Evolutionary conservation across 2,797 vertebrate genomes (phyloP).

Genomic region (Fistularia commersonii): DNA sequence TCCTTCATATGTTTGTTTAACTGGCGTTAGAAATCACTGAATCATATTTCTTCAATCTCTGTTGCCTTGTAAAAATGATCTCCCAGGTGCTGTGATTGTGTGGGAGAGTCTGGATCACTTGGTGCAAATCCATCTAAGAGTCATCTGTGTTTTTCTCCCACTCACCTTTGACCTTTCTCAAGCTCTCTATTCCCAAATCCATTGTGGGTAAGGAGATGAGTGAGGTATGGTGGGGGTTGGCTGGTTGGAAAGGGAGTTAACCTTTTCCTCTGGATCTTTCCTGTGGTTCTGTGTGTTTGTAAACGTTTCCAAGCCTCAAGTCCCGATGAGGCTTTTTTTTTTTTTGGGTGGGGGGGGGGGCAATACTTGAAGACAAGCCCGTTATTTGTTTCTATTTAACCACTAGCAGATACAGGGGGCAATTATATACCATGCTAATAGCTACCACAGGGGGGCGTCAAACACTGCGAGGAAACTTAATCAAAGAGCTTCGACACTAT

Average conservation of each 20-base stretch:
- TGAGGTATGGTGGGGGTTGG: neutral
- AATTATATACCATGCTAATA: constrained; percentile 50
- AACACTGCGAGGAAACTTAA: constrained; percentile 35
- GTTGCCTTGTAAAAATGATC: constrained; percentile 40
- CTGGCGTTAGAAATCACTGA: constrained; percentile 12
- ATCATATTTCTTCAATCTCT: constrained; percentile 19
- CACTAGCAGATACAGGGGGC: constrained; percentile 43
- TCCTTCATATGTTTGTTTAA: too few species aligned
- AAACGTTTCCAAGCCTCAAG: constrained; percentile 67
- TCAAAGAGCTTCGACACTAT: constrained; percentile 26
- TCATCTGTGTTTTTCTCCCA: constrained; percentile 69
- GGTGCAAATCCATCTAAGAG: constrained; percentile 71
- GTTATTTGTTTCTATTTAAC: constrained; percentile 61
- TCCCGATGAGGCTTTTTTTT: constrained; percentile 45
- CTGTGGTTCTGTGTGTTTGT: constrained; percentile 56
- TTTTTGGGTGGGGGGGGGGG: neutral
- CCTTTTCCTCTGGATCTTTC: constrained; percentile 62
- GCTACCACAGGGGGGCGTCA: constrained; percentile 51
- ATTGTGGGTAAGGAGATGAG: constrained; percentile 35
- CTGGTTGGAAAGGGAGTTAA: constrained; percentile 14
- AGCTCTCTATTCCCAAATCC: constrained; percentile 62
- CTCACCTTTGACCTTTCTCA: constrained; percentile 71
- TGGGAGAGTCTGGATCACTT: constrained; percentile 65
- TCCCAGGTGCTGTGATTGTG: constrained; percentile 62
- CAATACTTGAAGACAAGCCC: constrained; percentile 53